Conservation (phyloP, 2,888 invertebrate genomes). For the Criorhina ranunculi region DNA sequence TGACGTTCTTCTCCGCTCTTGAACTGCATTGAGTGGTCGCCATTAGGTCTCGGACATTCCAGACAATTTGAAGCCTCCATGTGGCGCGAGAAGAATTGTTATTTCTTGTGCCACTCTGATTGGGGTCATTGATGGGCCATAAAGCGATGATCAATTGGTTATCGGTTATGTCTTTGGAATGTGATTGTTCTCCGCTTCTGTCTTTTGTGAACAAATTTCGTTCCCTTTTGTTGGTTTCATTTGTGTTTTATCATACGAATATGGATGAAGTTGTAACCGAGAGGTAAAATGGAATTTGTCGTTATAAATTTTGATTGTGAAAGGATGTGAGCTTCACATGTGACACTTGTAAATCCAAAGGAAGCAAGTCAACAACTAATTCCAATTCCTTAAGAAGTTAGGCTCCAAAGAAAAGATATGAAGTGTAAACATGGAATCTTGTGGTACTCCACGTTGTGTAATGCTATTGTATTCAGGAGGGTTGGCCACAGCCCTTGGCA, state of each 20-base stretch:
- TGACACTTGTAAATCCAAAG: too few relatives aligned
- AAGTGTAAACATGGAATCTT: too few relatives aligned
- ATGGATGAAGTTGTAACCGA: slow-evolving; percentile 38
- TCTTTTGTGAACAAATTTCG: slow-evolving; percentile 50
- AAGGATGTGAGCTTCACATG: neutral
- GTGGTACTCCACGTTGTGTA: too few relatives aligned
- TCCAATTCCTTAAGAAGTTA: too few relatives aligned
- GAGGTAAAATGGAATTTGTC: slow-evolving; percentile 14
- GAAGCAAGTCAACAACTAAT: too few relatives aligned
- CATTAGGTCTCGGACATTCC: slow-evolving; percentile 71
- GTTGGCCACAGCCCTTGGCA: too few relatives aligned
- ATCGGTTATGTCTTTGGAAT: slow-evolving; percentile 68
- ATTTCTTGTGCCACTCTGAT: slow-evolving; percentile 44
- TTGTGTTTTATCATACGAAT: slow-evolving; percentile 8
- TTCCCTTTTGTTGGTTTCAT: neutral
- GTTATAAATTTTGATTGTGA: slow-evolving; percentile 22
- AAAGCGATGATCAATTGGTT: slow-evolving; percentile 69
- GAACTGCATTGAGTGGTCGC: slow-evolving; percentile 51
- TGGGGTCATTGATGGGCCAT: slow-evolving; percentile 70
- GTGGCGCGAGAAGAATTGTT: slow-evolving; percentile 47
- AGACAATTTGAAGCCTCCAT: slow-evolving; percentile 69
- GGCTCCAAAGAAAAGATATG: too few relatives aligned
- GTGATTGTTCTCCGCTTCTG: slow-evolving; percentile 70
- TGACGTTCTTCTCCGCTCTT: neutral
- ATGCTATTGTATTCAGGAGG: too few relatives aligned